A percentile compares a stretch with the other conserved stretches of the same genome.
Conservation (phyloP, 2,113 vertebrate species). For the Aleadryas rufinucha region DNA sequence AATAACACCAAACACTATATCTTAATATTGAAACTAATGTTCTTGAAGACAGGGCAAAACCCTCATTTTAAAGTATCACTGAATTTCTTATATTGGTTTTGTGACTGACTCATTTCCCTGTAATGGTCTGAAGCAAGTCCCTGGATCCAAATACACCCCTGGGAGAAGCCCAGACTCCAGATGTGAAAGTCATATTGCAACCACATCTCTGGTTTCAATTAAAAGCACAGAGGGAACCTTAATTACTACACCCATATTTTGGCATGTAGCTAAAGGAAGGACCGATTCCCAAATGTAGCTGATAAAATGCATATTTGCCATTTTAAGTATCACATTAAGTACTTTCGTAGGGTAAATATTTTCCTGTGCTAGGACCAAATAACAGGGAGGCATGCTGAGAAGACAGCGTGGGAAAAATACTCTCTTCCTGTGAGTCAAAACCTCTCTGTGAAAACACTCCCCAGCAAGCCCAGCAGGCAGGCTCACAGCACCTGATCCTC, state of each 20-base stretch:
- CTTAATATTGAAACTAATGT: background rate
- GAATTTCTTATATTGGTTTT: background rate
- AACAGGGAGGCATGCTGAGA: conserved; percentile 30
- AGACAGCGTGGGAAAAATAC: conserved; percentile 51
- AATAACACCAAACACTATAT: background rate
- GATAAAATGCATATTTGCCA: conserved; percentile 12
- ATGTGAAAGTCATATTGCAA: background rate
- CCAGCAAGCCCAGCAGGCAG: background rate
- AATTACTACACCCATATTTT: background rate
- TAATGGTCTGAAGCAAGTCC: background rate
- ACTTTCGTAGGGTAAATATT: conserved; percentile 43
- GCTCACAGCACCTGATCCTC: background rate
- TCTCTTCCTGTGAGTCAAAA: conserved; percentile 48
- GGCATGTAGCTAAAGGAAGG: background rate
- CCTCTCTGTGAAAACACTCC: background rate
- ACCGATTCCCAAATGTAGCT: background rate
- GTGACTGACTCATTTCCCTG: background rate
- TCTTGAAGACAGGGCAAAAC: background rate
- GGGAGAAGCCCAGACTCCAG: background rate
- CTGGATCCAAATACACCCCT: background rate
- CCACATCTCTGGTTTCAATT: conserved; percentile 17
- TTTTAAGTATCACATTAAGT: conserved; percentile 23
- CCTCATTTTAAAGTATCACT: background rate
- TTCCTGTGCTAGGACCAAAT: background rate
- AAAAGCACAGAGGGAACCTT: background rate